Base-by-base conservation (phyloP, 1,140 invertebrate genomes). In the Tetragnatha versicolor region DNA sequence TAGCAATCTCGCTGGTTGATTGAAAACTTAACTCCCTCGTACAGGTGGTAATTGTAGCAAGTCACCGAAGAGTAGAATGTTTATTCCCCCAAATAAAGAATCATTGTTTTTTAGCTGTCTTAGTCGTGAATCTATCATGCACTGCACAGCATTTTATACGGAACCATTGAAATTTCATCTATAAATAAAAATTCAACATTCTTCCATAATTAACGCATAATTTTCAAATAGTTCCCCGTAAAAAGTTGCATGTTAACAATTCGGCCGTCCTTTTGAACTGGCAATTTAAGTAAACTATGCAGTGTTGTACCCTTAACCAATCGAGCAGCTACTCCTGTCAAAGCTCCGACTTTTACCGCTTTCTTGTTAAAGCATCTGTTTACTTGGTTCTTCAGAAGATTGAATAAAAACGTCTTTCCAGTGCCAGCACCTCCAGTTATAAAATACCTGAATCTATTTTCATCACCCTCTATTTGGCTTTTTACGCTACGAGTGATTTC, bases 141-240 rank as follows among this genome's bases (percentile, higher is more conserved):
- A 84, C n/a, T n/a, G n/a, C n/a, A n/a, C 10, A 86, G 55, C 82
- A 84, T 86, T 22, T 80, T 53, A 53, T 63, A 73, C 17, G 77
- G 49, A 17, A 75, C 61, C 69, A 81, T 80, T 27, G 83, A 86
- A 80, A 87, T 86, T 85, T 86, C 85, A 77, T 86, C 85, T 22
- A 86, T 84, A 69, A 86, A 84, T 7, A 87, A 79, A 81, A 85
- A 86, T 35, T 86, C 80, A n/a, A n/a, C n/a, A n/a, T n/a, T n/a
- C n/a, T n/a, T n/a, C n/a, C n/a, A n/a, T n/a, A n/a, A n/a, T n/a
- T n/a, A n/a, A n/a, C n/a, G n/a, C n/a, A n/a, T n/a, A n/a, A n/a
- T n/a, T n/a, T n/a, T n/a, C n/a, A n/a, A n/a, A n/a, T n/a, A n/a
- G 60, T 84, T 81, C 35, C 86, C 47, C n/a, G n/a, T n/a, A n/a